A percentile compares a stretch with the other conserved stretches of the same genome.
Conservation (phyloP, 2,888 invertebrate species). For the Archips crataeganus region DNA sequence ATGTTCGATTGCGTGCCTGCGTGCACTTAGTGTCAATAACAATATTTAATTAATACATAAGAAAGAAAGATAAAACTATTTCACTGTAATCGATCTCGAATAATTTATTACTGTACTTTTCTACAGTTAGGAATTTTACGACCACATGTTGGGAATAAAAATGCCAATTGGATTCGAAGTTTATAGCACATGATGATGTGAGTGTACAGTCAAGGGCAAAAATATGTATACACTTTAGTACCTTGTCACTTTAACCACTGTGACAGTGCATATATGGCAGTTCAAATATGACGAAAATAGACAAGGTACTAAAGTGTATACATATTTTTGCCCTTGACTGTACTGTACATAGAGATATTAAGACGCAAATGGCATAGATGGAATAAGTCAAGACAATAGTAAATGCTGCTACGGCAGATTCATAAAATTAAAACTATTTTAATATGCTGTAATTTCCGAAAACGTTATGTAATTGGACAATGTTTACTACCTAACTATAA, state of each 20-base stretch:
- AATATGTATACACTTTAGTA: too few relatives aligned
- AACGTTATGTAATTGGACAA: not conserved
- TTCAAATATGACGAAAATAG: too few relatives aligned
- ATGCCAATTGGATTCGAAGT: not conserved
- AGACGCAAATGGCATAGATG: not conserved
- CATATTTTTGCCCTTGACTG: too few relatives aligned
- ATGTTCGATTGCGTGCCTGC: not conserved
- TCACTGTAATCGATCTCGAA: not conserved
- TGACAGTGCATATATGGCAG: too few relatives aligned
- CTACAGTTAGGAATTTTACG: not conserved
- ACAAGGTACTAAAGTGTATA: too few relatives aligned
- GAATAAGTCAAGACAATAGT: not conserved
- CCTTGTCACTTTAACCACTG: too few relatives aligned
- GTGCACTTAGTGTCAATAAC: not conserved
- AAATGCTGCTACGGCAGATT: not conserved
- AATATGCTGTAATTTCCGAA: not conserved
- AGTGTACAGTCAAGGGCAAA: too few relatives aligned
- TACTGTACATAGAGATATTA: not conserved
- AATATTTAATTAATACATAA: too few relatives aligned
- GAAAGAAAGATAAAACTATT: too few relatives aligned
- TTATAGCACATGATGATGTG: not conserved
- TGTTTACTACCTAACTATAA: slow-evolving; percentile 14
- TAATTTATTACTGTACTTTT: not conserved
- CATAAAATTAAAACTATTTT: not conserved
- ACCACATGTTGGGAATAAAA: not conserved